Base-by-base conservation (phyloP, 2,888 invertebrate genomes). In the Caenorhabditis angaria region DNA sequence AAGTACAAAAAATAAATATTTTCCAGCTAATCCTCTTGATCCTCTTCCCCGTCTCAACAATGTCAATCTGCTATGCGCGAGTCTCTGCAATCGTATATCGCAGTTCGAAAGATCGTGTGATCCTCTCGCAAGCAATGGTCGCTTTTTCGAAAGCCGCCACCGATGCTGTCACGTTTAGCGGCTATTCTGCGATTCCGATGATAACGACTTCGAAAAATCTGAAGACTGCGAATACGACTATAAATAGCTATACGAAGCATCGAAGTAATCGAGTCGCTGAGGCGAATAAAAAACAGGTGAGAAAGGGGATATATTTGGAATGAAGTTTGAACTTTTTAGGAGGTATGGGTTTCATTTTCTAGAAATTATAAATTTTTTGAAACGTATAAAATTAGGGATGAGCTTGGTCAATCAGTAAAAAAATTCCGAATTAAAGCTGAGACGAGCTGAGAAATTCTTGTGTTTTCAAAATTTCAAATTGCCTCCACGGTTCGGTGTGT, bases 31-130 rank as follows among this genome's bases (percentile, higher is more conserved):
- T 91, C 1, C 83, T 92, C 29, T 90, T 92, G 22, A 89, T 92
- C 53, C 85, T 92, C 4, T 88, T 91, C 28, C 92, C 92, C 0
- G 90, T 91, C 20, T 86, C 88, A 32, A 90, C 92, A 59, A 92
- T 92, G 92, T 90, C 90, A 0, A 90, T 91, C 66, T 91, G 92
- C 55, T 92, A 92, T 86, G 89, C 90, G 5, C 89, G 91, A 71
- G 92, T 92, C 81, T 79, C 81, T 14, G 68, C 77, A 29, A 83
- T 83, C 50, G 83, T 83, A 55, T 81, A 82, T 66, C 74, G 73
- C n/a, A 79, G 80, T 0, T 79, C 80, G 3, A 81, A 81, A 60
- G 78, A 82, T 69, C 67, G 76, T 14, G 72, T 76, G 10, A 67
- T 80, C 0, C 64, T 83, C 1, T 78, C 78, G 0, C 77, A 77